phyloP scores from a whole-genome alignment of 2,888 invertebrate species.

The Girardia tigrina region DNA sequence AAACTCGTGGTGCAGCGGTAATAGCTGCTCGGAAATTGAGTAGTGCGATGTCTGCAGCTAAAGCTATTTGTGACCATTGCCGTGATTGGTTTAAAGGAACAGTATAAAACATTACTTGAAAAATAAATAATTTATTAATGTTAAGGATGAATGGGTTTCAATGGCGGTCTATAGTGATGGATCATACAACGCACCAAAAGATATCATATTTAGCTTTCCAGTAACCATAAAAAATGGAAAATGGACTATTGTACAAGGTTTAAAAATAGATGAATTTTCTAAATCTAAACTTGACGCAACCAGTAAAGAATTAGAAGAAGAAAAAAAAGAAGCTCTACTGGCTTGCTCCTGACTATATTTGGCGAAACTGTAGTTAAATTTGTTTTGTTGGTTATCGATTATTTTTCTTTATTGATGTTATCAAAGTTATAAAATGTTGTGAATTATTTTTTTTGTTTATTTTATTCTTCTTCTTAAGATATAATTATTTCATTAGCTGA shows the following conservation, averaged over 20 bases:
- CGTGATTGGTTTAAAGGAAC: conserved; percentile 86
- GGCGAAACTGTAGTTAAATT: neutral
- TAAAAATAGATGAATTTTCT: conserved; percentile 69
- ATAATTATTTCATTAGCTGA: too few relatives aligned
- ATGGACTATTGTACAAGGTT: conserved; percentile 74
- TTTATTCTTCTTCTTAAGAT: too few relatives aligned
- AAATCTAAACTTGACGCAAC: conserved; percentile 69
- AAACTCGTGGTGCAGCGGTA: conserved; percentile 89
- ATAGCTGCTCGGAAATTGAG: conserved; percentile 93
- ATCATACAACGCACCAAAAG: conserved; percentile 28
- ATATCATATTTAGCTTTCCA: conserved; percentile 84
- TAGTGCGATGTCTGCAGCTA: conserved; percentile 95
- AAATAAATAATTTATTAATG: neutral
- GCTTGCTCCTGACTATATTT: conserved; percentile 36
- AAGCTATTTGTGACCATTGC: conserved; percentile 95
- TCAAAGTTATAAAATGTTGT: too few relatives aligned
- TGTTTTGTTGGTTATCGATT: too few relatives aligned
- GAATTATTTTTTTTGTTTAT: too few relatives aligned
- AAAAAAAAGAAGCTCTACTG: conserved; percentile 66
- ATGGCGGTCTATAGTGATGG: conserved; percentile 30
- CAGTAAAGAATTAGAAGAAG: conserved; percentile 73
- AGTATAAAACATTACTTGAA: neutral
- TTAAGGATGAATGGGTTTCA: conserved; percentile 25
- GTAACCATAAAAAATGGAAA: conserved; percentile 63
- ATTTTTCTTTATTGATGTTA: too few relatives aligned